Conservation (phyloP, 2,113 vertebrate genomes). For the Ptilonorhynchus violaceus region DNA sequence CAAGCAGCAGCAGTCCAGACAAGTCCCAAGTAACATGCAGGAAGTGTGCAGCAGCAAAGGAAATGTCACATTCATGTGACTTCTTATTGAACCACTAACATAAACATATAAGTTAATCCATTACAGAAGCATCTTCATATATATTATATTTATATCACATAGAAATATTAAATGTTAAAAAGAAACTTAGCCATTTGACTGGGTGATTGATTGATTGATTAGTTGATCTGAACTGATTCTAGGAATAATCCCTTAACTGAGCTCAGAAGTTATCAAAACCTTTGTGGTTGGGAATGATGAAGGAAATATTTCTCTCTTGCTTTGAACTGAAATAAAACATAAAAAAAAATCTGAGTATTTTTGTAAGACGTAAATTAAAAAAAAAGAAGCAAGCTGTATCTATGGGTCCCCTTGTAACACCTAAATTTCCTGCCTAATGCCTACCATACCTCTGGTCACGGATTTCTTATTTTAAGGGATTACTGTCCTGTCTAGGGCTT, state of each 20-base stretch:
- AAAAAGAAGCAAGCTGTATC: not conserved
- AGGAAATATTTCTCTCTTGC: not conserved
- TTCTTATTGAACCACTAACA: not conserved
- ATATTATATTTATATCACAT: not conserved
- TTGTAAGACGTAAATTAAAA: not conserved
- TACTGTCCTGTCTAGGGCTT: not conserved
- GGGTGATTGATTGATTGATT: not conserved
- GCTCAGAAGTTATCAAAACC: not conserved
- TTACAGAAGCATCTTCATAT: not conserved
- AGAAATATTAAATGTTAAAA: not conserved
- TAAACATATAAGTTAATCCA: not conserved
- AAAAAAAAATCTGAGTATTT: not conserved
- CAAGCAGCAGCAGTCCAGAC: not conserved
- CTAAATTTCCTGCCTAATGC: not conserved
- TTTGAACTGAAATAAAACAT: not conserved
- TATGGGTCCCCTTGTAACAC: not conserved
- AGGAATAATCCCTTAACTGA: not conserved
- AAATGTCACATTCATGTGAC: not conserved
- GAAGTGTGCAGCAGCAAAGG: not conserved
- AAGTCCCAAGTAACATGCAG: too few relatives aligned
- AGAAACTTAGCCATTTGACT: not conserved
- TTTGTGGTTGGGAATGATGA: not conserved
- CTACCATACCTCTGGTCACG: not conserved
- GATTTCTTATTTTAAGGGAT: not conserved
- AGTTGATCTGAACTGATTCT: not conserved